Base-by-base conservation (phyloP, 2,113 vertebrate species). In the Nymphicus hollandicus region DNA sequence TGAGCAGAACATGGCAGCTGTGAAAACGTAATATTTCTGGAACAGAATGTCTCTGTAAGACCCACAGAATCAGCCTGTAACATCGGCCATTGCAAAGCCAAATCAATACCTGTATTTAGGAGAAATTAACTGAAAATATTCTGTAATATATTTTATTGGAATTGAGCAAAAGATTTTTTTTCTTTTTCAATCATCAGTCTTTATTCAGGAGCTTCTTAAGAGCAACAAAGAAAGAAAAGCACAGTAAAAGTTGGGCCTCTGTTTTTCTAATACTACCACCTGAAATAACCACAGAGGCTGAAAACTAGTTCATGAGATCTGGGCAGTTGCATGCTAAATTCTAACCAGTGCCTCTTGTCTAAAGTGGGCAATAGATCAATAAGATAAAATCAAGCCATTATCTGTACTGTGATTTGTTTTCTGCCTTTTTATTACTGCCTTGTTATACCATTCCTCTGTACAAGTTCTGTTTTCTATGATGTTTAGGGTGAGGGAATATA, bases 231-330 rank as follows among this genome's bases (percentile, higher is more conserved):
- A 49, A 81, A 60, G 33, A 63, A 53, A 95, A 81, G 17, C 41
- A 27, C 17, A 58, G 19, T 72, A 83, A 37, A 93, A 78, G 8
- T 29, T 1, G 0, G 77, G 5, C n/a, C 31, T 88, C 35, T 89
- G 47, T 83, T 95, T 91, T 71, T 41, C 46, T 84, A 33, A 50
- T 78, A 87, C 35, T 27, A 77, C 25, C 61, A 80, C 77, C 66
- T 88, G 88, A 94, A 95, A 90, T 86, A 95, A 89, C 72, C 64
- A 56, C 19, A n/a, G 41, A 83, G 47, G 13, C 73, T 71, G 37
- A 84, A 89, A 89, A 35, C 49, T 63, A 49, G 84, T 85, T 87
- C 16, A 25, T 76, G 81, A 89, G 77, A 92, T 93, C 58, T 94
- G 84, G 73, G 41, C 41, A 73, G 71, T 61, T 79, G 61, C 65